Evolutionary conservation across 2,888 invertebrate genomes (phyloP), one percentile per base, ranked within the genome.

Genomic region (Phasia obesa): DNA sequence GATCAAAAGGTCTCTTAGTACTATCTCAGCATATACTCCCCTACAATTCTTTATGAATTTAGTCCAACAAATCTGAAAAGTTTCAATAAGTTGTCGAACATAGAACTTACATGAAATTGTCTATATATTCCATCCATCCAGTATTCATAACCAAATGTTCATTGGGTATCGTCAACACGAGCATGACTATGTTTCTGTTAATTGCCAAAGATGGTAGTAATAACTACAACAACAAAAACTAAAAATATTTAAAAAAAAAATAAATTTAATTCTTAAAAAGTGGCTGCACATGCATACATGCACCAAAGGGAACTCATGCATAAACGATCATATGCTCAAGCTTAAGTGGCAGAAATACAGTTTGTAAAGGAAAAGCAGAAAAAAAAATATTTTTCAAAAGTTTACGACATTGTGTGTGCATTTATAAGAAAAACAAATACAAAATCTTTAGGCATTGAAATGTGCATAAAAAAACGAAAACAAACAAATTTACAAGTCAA

Each of bases 281-380:
- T 31, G 38, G 21, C 60, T 55, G 47, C 25, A 27, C 38, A 73
- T 17, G 60, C 65, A 73, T 25, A 73, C 73, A 76, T 57, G 67
- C 15, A 19, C 44, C 4, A 31, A 59, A 42, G 15, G 35, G 69
- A 73, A 74, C 67, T 82, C 67, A 74, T 82, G 77, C 77, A 77
- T 77, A 73, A 69, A 42, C 73, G 67, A 73, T 77, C 73, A 82
- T 82, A 81, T 59, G 81, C 70, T 81, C 60, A 70, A 69, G 69
- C 62, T 82, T 70, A 77, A 77, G 81, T 55, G 64, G 73, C 69
- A 42, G 35, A 73, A 67, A 65, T 53, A 19, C 27, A 49, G 42
- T 42, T 51, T 64, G 47, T 27, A 47, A 38, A 59, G 31, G 17
- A 23, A 42, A 42, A 25, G 4, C 38, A 38, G 6, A 11, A 2